Base-by-base conservation (phyloP, 2,888 invertebrate species). In the Caenorhabditis afra region DNA sequence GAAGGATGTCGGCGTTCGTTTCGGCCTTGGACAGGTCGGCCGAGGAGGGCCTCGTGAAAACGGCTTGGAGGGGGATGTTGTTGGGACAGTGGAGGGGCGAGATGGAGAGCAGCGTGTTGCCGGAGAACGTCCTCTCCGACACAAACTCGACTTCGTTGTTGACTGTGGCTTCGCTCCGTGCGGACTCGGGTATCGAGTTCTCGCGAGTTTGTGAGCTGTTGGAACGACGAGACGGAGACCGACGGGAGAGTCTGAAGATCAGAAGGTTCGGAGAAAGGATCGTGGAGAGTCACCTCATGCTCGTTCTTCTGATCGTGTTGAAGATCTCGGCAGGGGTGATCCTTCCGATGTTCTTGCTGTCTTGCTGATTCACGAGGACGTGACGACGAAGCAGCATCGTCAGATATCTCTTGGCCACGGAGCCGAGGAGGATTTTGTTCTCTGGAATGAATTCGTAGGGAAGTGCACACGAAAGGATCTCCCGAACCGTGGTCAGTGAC, bases 11-110 rank as follows among this genome's bases (percentile, higher is more conserved):
- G 14, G 73, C 64, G 23, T 81, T 81, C 4, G 66, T 53, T 45
- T 77, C 79, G 11, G 57, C 58, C 67, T 77, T 77, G n/a, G 62
- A 47, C 18, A 83, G 52, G 65, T 82, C 83, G 14, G 75, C 59
- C 1, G 62, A 73, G 0, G 78, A 76, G 14, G 81, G 80, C 20
- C 83, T 55, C 1, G 83, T 81, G 73, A 84, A 84, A 35, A 84
- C 83, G 7, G 83, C 83, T 41, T 84, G 83, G n/a, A 84, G 74
- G 14, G 83, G 83, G 44, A 84, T 71, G 55, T 79, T 79, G 50
- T 83, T 85, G 3, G 85, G 85, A 65, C 81, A 80, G 47, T 85
- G 85, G n/a, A 85, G 82, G 10, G 85, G 85, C 11, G 85, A 85
- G 39, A 85, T 85, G 5, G 82, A 82, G 14, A 84, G 61, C 37